Evolutionary conservation across 2,113 vertebrate species (phyloP).

Genomic region (Aptenodytes forsteri): DNA sequence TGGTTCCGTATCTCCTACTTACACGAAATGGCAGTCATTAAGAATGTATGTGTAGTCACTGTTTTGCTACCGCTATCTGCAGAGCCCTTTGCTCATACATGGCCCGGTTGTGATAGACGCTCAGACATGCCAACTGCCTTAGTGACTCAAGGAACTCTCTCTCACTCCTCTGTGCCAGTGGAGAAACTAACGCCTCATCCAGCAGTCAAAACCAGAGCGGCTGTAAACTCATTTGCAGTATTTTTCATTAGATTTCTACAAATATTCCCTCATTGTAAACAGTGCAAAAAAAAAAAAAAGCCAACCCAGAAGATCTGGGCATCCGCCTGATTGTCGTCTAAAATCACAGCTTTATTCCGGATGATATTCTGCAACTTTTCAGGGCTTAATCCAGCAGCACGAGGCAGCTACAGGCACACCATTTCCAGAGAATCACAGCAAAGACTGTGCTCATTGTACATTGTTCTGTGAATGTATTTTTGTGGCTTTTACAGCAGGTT

Average conservation of each 20-base stretch:
- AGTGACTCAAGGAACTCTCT: neutral
- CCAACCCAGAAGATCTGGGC: neutral
- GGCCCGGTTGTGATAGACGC: accelerated
- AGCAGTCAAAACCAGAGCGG: neutral
- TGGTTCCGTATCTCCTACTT: neutral
- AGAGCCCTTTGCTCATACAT: neutral
- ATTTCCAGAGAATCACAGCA: neutral
- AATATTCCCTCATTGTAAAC: neutral
- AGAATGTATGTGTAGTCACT: neutral
- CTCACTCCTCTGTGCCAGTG: neutral
- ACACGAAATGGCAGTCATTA: neutral
- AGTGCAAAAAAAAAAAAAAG: neutral
- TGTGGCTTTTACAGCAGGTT: neutral
- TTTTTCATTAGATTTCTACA: neutral
- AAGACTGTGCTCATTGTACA: neutral
- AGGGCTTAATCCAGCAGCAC: neutral
- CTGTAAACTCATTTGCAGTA: neutral
- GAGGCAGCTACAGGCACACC: neutral
- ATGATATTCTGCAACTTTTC: neutral
- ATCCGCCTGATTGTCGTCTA: neutral
- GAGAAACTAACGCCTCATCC: neutral
- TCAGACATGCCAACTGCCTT: neutral
- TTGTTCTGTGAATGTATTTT: neutral
- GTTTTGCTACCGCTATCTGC: neutral
- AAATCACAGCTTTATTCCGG: neutral